phyloP scores from a whole-genome alignment of 2,113 vertebrate species.

The Aramus guarauna region DNA sequence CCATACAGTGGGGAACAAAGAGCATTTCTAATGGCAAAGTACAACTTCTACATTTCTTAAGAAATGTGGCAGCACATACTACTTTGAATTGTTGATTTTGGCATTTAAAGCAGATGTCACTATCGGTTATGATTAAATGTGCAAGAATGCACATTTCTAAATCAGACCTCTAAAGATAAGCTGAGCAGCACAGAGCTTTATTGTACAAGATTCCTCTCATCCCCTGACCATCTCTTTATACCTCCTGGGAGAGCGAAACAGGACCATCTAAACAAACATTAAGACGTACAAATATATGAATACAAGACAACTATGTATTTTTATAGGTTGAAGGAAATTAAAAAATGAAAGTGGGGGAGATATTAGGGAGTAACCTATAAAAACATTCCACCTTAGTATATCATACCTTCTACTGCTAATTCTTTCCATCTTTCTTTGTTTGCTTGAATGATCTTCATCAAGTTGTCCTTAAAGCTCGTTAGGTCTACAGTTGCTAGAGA shows the following conservation, averaged over 20 bases:
- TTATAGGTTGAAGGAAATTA: neutral
- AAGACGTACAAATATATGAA: neutral
- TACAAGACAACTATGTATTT: neutral
- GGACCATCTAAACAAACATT: neutral
- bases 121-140: neutral
- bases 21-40: constrained; percentile 27
- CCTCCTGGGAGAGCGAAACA: neutral
- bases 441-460: constrained; percentile 86
- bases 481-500: constrained; percentile 86
- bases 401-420: constrained; percentile 86
- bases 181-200: neutral
- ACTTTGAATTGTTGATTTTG: constrained; percentile 24
- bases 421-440: constrained; percentile 97
- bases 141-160: neutral
- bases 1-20: neutral
- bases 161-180: neutral
- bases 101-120: constrained; percentile 28
- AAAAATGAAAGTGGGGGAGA: neutral
- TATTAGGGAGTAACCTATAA: neutral
- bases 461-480: constrained; percentile 80
- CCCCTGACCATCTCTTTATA: neutral
- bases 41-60: neutral
- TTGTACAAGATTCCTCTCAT: neutral
- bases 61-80: neutral
- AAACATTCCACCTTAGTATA: neutral